phyloP scores from a whole-genome alignment of 2,888 invertebrate genomes.

The Pseudoips prasinana region DNA sequence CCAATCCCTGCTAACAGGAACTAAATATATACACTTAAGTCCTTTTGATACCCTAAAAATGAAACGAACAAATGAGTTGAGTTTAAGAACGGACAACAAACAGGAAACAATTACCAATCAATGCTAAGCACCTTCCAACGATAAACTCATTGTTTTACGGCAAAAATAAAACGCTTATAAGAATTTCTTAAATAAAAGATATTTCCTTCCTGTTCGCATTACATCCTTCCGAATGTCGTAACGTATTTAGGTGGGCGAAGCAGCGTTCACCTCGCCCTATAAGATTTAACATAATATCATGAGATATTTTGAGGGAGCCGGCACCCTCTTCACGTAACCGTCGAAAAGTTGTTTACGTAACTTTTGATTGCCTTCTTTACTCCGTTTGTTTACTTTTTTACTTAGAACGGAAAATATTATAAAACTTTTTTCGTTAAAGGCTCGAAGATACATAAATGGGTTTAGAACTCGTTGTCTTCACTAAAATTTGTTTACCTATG shows the following conservation, averaged over 20 bases:
- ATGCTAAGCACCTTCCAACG: too few species aligned
- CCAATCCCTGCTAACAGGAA: too few species aligned
- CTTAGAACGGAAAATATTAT: conserved; percentile 68
- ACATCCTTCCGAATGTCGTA: conserved; percentile 36
- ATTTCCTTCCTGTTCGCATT: conserved; percentile 26
- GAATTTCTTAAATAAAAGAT: conserved; percentile 33
- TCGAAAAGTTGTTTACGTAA: conserved; percentile 71
- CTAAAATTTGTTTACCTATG: conserved; percentile 53
- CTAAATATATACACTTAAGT: too few species aligned
- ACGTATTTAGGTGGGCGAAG: conserved; percentile 38
- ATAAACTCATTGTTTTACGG: too few species aligned
- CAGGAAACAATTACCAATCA: too few species aligned
- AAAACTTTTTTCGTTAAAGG: conserved; percentile 74
- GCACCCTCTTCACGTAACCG: conserved; percentile 55
- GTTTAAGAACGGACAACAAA: too few species aligned
- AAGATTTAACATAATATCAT: conserved; percentile 56
- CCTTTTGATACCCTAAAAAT: too few species aligned
- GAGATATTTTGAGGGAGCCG: conserved; percentile 43
- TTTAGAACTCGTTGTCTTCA: conserved; percentile 52
- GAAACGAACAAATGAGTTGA: too few species aligned
- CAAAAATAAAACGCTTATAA: conserved; percentile 3
- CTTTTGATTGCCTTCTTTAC: conserved; percentile 76
- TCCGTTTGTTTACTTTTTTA: conserved; percentile 73
- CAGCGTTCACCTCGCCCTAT: conserved; percentile 39
- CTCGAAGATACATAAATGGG: conserved; percentile 68